A percentile compares a stretch with the other conserved stretches of the same genome.
phyloP scores from a whole-genome alignment of 2,797 vertebrate species.

The Semaprochilodus insignis region DNA sequence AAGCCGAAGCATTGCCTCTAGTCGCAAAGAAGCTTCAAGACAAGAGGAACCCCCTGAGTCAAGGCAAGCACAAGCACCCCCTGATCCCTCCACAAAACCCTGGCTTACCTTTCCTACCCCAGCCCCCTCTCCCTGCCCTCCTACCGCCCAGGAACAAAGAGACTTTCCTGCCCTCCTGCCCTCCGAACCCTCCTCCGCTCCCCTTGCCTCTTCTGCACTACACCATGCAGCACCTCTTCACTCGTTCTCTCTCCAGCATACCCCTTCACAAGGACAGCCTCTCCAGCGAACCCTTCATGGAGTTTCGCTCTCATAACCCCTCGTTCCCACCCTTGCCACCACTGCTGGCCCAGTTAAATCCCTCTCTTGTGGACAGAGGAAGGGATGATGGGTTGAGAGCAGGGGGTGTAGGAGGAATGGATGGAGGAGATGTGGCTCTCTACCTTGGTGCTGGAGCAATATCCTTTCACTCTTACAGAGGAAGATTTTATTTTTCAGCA shows the following conservation, averaged over 20 bases:
- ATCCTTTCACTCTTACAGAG: conserved; percentile 69
- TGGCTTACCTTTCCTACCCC: conserved; percentile 70
- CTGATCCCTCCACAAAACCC: conserved; percentile 72
- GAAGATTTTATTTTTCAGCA: too few species aligned
- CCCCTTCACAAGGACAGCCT: conserved; percentile 78
- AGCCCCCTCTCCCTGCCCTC: conserved; percentile 71
- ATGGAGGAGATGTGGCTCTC: conserved; percentile 74
- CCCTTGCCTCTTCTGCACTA: conserved; percentile 79
- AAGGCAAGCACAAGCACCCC: conserved; percentile 58
- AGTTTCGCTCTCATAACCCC: conserved; percentile 70
- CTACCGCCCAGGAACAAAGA: conserved; percentile 74
- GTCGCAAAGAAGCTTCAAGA: conserved; percentile 60
- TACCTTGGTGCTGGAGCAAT: conserved; percentile 79
- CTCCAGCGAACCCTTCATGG: conserved; percentile 76
- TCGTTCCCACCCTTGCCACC: conserved; percentile 72
- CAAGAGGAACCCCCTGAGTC: conserved; percentile 57
- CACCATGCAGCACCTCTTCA: conserved; percentile 85
- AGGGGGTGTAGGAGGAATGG: conserved; percentile 68
- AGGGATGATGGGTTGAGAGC: conserved; percentile 76
- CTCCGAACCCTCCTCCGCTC: conserved; percentile 68
- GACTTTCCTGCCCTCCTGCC: conserved; percentile 66
- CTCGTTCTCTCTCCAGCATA: conserved; percentile 75
- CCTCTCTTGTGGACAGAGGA: conserved; percentile 67
- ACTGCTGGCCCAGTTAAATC: conserved; percentile 71
- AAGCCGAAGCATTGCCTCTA: conserved; percentile 60